These are phyloP conservation scores for Rhamnusium bicolor DNA, from an alignment of 2,888 invertebrate genomes.

Conservation along the genomic window DNA sequence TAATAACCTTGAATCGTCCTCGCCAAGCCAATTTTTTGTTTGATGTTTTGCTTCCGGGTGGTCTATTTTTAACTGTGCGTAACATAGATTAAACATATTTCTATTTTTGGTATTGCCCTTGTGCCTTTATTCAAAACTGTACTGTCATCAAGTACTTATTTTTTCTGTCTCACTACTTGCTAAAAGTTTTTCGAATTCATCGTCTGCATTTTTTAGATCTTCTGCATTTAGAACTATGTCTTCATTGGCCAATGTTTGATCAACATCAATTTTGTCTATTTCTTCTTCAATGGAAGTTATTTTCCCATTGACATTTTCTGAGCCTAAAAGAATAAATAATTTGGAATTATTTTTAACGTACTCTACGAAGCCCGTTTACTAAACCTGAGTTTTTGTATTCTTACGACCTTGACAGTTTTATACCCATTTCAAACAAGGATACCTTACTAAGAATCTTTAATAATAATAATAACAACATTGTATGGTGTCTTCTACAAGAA, in stretches of 20 bases:
- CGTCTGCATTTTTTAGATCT: constrained; percentile 25
- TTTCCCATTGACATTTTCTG: not conserved
- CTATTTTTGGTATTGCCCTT: not conserved
- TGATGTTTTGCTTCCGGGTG: too few species aligned
- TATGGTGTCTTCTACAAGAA: too few species aligned
- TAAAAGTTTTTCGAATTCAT: constrained; percentile 29
- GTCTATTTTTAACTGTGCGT: not conserved
- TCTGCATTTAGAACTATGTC: constrained; percentile 14
- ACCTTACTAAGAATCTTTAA: too few species aligned
- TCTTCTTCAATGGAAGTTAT: constrained; percentile 10
- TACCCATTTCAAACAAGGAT: too few species aligned
- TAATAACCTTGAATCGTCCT: too few species aligned
- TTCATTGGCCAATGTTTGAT: not conserved
- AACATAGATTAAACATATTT: not conserved
- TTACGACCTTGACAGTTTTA: too few species aligned
- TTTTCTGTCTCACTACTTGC: not conserved
- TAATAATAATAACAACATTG: too few species aligned
- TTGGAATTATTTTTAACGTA: too few species aligned
- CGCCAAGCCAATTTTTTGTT: too few species aligned
- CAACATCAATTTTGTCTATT: constrained; percentile 1
- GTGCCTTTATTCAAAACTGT: not conserved
- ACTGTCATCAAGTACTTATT: not conserved
- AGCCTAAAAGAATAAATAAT: not conserved
- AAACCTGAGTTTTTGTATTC: too few species aligned
- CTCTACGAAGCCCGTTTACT: too few species aligned